Evolutionary conservation across 2,113 vertebrate species (phyloP).

Genomic region (Romanogobio albipinnatus): DNA sequence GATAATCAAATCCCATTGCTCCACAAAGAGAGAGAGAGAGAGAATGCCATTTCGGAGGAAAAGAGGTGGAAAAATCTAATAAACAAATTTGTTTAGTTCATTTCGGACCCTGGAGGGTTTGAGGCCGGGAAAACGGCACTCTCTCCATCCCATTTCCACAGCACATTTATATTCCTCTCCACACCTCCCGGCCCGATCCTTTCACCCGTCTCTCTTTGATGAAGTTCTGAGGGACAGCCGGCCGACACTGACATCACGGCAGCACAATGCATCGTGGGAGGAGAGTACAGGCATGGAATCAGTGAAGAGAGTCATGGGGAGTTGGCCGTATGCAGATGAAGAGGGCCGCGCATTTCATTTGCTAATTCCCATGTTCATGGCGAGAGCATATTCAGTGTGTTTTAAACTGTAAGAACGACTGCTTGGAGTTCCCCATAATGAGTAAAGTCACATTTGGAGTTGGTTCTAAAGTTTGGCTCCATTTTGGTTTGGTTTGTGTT

Average conservation of each 20-base stretch:
- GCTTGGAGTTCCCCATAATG: not conserved
- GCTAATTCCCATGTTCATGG: not conserved
- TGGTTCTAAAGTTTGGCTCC: not conserved
- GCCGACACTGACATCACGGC: conserved; percentile 61
- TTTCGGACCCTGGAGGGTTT: conserved; percentile 30
- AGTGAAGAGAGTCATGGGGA: not conserved
- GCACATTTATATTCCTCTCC: conserved; percentile 41
- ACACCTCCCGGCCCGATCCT: conserved; percentile 61
- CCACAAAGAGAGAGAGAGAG: conserved; percentile 45
- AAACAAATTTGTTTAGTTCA: conserved; percentile 74
- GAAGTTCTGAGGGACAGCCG: conserved; percentile 66
- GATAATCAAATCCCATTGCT: conserved; percentile 23
- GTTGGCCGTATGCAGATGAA: conserved; percentile 40
- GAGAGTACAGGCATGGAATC: conserved; percentile 51
- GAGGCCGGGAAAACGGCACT: conserved; percentile 61
- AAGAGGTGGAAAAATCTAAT: conserved; percentile 36
- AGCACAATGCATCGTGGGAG: conserved; percentile 72
- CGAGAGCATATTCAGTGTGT: not conserved
- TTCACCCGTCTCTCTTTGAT: conserved; percentile 68
- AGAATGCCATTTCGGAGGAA: conserved; percentile 23
- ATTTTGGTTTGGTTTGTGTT: not conserved
- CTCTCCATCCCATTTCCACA: conserved; percentile 27
- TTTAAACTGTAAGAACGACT: not conserved
- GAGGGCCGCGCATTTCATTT: conserved; percentile 28
- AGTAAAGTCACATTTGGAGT: not conserved